Evolutionary conservation across 1,140 invertebrate species (phyloP), one percentile per base, ranked within the genome.

Genomic region (Bombus turneri): DNA sequence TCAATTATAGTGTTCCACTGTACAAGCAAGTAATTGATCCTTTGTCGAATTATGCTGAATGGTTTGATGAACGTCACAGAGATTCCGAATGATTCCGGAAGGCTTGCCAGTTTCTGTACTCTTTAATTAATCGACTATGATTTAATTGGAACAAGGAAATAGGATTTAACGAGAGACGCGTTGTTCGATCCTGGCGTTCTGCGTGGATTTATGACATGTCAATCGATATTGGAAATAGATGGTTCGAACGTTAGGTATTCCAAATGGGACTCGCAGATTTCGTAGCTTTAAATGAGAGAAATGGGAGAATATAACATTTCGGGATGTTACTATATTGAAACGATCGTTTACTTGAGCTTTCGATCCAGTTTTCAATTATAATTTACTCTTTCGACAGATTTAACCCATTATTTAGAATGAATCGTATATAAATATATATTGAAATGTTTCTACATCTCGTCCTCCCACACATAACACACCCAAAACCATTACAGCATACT

Each of bases 81-180:
- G 39, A 47, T 73, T 31, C 0, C 25, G 37, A 41, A 28, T 18
- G 37, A 72, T n/a, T 72, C 12, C 37, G 28, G n/a, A 37, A 72
- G 69, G 37, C 39, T 41, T 8, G 69, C 39, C 15, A 18, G 41
- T n/a, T n/a, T 31, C 72, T 12, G 1, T 43, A 73, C 8, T 73
- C 41, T 73, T 73, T 73, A 73, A 73, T 73, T 73, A 73, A 73
- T 73, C 73, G 43, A 53, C 31, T 34, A 25, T 34, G 31, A 2
- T 74, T 74, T 74, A 53, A 74, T 74, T 74, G 73, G 73, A 53
- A 53, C 41, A 28, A 13, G 43, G n/a, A 53, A 74, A 74, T 22
- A 15, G 73, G 22, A 22, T 74, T 53, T 34, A 53, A 74, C 31
- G 43, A 53, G 73, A 74, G 41, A 25, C 31, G 73, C 12, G 41